Evolutionary conservation across 2,888 invertebrate genomes (phyloP), one percentile per base, ranked within the genome.

Genomic region (Netelia inedita): DNA sequence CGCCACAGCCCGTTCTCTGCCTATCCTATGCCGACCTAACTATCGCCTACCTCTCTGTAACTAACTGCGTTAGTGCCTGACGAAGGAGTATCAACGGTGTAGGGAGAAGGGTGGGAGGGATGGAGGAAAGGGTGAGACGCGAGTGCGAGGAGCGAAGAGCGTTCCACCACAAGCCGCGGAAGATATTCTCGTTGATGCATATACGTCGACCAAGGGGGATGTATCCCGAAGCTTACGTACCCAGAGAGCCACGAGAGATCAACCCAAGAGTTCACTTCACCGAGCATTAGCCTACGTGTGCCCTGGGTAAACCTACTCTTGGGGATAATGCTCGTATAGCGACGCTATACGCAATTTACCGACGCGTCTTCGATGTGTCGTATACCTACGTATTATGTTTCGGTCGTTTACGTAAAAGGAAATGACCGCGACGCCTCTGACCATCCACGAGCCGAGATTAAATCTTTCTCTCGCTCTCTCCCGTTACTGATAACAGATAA

Each of bases 301-400:
- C 35, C 35, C 35, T 80, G 19, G 50, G 71, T 83, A 68, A 82
- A 65, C 68, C 63, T 75, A 71, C 69, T 76, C 35, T 35, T 35
- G 35, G 35, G 16, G 19, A 43, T 23, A 66, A 78, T 73, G 16
- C 35, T 35, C 59, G 78, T 72, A 78, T 79, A 78, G 43, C 78
- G 14, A 55, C 28, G 63, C 72, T 69, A 73, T 69, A 73, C 71
- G 69, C 59, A n/a, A 76, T 43, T 76, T 81, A 80, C 84, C 81
- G 83, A 69, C 75, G 55, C 71, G 72, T 66, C 65, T 46, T 78
- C 82, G 35, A 66, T 72, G 43, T 53, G 46, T 83, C 65, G 73
- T 74, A 83, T 83, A 79, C 68, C 55, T 75, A 46, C 14, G 46
- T 28, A 35, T 35, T 35, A 35, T 35, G 35, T 35, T 35, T 35